A percentile compares a stretch with the other conserved stretches of the same genome.
Conservation (phyloP, 2,888 invertebrate species). For the Phortica okadai region DNA sequence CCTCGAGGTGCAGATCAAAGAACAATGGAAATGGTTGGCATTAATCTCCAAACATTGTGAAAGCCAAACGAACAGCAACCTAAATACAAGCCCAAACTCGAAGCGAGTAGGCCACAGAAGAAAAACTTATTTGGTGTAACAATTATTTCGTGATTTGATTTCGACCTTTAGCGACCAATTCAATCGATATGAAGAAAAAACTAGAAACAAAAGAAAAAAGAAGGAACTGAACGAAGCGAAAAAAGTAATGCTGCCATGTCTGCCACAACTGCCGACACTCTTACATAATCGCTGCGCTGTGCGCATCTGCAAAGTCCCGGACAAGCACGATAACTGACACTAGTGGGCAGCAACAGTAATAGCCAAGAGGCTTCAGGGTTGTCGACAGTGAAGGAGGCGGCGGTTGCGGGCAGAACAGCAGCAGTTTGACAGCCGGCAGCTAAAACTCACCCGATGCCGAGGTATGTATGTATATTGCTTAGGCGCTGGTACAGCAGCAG, state of each 20-base stretch:
- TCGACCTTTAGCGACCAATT: conserved; percentile 70
- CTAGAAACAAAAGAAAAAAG: conserved; percentile 2
- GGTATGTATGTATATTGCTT: conserved; percentile 46
- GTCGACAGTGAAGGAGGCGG: neutral
- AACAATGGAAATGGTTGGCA: conserved; percentile 41
- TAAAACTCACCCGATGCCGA: conserved; percentile 20
- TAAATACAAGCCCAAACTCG: conserved; percentile 10
- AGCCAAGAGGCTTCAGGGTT: neutral
- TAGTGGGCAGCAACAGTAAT: conserved; percentile 17
- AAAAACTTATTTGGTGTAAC: conserved; percentile 71
- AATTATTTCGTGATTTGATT: conserved; percentile 71
- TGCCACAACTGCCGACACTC: conserved; percentile 5
- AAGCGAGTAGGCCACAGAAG: conserved; percentile 16
- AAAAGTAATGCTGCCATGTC: neutral
- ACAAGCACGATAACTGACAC: neutral
- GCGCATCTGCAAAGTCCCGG: conserved; percentile 5
- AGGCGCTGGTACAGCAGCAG: conserved; percentile 48
- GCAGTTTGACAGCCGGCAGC: conserved; percentile 22
- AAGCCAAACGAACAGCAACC: conserved; percentile 24
- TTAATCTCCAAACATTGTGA: conserved; percentile 42
- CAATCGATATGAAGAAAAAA: conserved; percentile 56
- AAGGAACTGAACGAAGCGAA: neutral
- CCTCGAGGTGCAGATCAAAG: conserved; percentile 21
- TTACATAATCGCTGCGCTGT: conserved; percentile 13
- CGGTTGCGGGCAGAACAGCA: neutral